Percentiles rank a stretch among this genome's conserved stretches.
Evolutionary conservation across 2,797 vertebrate genomes (phyloP).

Genomic region (Dromococcyx pavoninus): DNA sequence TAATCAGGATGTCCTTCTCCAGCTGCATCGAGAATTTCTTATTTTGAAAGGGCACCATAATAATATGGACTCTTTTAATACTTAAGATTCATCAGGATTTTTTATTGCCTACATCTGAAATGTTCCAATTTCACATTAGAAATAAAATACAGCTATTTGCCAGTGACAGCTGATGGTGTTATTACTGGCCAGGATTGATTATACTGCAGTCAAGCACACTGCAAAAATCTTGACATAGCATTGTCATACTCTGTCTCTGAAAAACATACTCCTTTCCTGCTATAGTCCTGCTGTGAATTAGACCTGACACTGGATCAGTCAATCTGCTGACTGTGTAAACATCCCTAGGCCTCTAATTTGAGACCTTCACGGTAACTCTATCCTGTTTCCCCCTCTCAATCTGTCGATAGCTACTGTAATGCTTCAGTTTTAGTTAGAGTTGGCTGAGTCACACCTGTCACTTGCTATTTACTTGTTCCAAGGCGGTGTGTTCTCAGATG

Average conservation of each 20-base stretch:
- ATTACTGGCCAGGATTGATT: background rate
- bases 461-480: slow-evolving; percentile 24
- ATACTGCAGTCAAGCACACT: background rate
- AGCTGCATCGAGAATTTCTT: background rate
- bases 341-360: background rate
- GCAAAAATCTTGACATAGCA: background rate
- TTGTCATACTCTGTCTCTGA: background rate
- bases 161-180: background rate
- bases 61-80: background rate
- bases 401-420: background rate
- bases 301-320: background rate
- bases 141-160: background rate
- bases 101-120: fast-evolving
- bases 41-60: background rate
- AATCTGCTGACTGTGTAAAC: background rate
- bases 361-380: background rate
- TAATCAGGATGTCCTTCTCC: background rate
- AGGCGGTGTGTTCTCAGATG: background rate
- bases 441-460: slow-evolving; percentile 34
- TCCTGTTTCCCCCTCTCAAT: background rate
- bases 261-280: background rate
- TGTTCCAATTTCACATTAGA: background rate
- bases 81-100: background rate
- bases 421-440: background rate
- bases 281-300: background rate